Conservation (phyloP, 2,888 invertebrate species). For the Eristalis pertinax region DNA sequence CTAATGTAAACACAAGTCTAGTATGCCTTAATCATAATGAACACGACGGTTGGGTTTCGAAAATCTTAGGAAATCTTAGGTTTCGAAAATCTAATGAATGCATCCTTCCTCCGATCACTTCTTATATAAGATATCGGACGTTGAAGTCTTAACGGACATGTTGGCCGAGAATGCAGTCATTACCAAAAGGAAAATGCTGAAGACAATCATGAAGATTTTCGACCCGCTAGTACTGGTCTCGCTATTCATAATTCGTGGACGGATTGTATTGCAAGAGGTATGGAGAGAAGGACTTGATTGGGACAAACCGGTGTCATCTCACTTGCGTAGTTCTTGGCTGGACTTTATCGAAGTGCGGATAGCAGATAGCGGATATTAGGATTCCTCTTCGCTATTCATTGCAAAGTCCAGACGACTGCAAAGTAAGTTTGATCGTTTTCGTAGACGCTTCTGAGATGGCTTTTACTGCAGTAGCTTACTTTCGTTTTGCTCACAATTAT, state of each 20-base stretch:
- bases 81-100: constrained; percentile 12
- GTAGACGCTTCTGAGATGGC: neutral
- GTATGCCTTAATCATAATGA: no score
- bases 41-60: neutral
- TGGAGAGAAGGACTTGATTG: no score
- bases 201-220: no score
- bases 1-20: no score
- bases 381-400: constrained; percentile 11
- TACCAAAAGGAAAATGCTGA: no score
- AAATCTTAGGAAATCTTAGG: neutral
- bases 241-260: no score
- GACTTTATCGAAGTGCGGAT: neutral
- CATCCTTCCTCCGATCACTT: neutral
- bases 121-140: neutral
- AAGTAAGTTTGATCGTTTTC: constrained; percentile 3
- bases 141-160: neutral
- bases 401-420: neutral
- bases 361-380: neutral
- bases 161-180: no score
- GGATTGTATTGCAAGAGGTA: no score
- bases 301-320: no score
- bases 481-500: no score
- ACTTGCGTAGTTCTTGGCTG: neutral
- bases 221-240: no score
- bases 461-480: no score